Evolutionary conservation across 2,113 vertebrate species (phyloP), one percentile per base, ranked within the genome.

Genomic region (Chloropsis cyanopogon): DNA sequence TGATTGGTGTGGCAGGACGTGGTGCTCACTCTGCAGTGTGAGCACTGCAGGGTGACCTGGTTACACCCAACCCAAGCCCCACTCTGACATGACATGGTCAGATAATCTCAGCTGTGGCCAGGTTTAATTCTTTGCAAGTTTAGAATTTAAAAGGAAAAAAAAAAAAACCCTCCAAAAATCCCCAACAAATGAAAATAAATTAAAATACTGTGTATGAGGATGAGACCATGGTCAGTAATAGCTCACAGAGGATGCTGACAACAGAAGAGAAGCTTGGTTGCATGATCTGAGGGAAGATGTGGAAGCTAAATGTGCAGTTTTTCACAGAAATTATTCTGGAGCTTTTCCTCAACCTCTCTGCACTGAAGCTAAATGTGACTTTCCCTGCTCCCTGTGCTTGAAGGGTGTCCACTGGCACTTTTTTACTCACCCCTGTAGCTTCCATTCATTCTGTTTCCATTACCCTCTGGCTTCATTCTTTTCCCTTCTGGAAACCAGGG

Each of bases 131-230:
- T 66, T 59, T 0, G 1, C 22, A 33, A n/a, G 17, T 76, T 79
- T 47, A 49, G 35, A 72, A 85, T 80, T 69, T 54, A 76, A 82
- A 72, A 29, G 4, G 4, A 44, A 14, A 33, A 14, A 9, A 10
- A 4, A 12, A 13, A 10, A 29, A 49, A 7, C 2, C 12, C 3
- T 12, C 6, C 1, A n/a, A 26, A 61, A 78, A 4, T 2, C 5
- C 2, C 12, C 14, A 7, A 46, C 14, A 68, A 64, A 57, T 19
- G 31, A 28, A 76, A 57, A 33, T 5, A 17, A 25, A 63, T n/a
- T 11, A 39, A 65, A 72, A 31, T 60, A 26, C 9, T 49, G 61
- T 22, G 5, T 10, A 6, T 73, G 53, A 60, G 42, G 23, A 57
- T 71, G 31, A 69, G 11, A 35, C 6, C 9, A 13, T n/a, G 41